A percentile compares a stretch with the other conserved stretches of the same genome.
These are phyloP conservation scores for Actinemys pallida DNA, from an alignment of 2,113 vertebrate species.

Conservation along the genomic window DNA sequence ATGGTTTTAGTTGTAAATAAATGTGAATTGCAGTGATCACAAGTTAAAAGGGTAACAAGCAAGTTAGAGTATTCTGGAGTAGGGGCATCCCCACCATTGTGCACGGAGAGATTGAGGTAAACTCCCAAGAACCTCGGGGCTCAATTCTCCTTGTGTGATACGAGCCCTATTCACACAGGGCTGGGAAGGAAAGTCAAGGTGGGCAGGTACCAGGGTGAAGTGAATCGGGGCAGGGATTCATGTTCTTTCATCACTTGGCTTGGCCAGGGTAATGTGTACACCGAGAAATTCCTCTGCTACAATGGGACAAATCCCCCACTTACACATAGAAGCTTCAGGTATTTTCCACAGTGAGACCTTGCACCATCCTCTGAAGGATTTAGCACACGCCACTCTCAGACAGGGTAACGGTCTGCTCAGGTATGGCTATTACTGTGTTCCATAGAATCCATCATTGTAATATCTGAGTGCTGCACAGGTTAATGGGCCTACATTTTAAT, in stretches of 20 bases:
- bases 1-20: neutral
- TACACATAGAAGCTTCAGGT: neutral
- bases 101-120: neutral
- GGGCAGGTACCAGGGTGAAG: neutral
- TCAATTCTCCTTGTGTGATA: neutral
- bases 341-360: neutral
- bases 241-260: neutral
- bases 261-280: neutral
- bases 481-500: neutral
- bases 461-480: neutral
- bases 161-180: neutral
- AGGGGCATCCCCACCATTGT: neutral
- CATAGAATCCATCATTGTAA: neutral
- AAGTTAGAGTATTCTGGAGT: neutral
- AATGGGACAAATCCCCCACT: neutral
- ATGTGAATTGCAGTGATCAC: neutral
- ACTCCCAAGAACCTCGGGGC: neutral
- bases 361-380: neutral
- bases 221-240: neutral
- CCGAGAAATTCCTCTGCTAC: neutral
- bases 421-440: conserved; percentile 7
- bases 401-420: neutral
- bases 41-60: neutral
- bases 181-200: neutral
- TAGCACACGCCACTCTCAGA: neutral